A percentile compares a stretch with the other conserved stretches of the same genome.
phyloP scores from a whole-genome alignment of 2,797 vertebrate genomes.

The Garrulus glandarius region DNA sequence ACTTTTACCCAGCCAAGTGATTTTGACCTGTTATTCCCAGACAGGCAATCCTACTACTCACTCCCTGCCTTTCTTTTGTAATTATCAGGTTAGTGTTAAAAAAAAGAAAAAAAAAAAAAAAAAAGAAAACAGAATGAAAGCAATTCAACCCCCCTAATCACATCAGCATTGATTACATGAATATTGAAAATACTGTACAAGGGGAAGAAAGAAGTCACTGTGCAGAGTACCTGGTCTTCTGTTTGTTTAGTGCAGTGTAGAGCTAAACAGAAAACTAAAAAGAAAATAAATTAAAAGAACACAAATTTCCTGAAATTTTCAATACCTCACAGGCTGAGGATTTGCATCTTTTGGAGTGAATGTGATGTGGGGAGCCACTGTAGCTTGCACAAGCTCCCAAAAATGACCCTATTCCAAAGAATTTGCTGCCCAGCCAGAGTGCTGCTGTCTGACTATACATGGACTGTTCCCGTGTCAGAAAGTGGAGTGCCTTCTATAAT shows the following conservation, averaged over 20 bases:
- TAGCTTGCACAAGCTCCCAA: not conserved
- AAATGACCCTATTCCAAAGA: not conserved
- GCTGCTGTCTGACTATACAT: not conserved
- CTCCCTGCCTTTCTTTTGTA: not conserved
- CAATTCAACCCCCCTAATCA: fast-evolving
- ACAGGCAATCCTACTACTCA: not conserved
- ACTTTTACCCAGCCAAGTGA: not conserved
- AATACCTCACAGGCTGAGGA: not conserved
- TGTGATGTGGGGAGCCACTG: not conserved
- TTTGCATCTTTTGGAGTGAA: not conserved
- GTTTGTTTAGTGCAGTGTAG: not conserved
- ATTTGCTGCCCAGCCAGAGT: not conserved
- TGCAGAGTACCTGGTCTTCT: not conserved
- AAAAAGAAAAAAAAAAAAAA: too few species aligned
- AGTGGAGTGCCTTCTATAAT: constrained; percentile 57
- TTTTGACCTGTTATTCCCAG: not conserved
- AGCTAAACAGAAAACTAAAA: not conserved
- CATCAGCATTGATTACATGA: not conserved
- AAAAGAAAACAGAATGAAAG: not conserved
- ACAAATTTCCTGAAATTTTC: not conserved
- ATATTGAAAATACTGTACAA: not conserved
- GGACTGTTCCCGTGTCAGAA: not conserved
- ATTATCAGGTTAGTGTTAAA: not conserved
- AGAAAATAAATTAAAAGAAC: not conserved
- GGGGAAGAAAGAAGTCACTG: not conserved